These are phyloP conservation scores for Tinea pellionella DNA, from an alignment of 2,888 invertebrate species.

Conservation along the genomic window DNA sequence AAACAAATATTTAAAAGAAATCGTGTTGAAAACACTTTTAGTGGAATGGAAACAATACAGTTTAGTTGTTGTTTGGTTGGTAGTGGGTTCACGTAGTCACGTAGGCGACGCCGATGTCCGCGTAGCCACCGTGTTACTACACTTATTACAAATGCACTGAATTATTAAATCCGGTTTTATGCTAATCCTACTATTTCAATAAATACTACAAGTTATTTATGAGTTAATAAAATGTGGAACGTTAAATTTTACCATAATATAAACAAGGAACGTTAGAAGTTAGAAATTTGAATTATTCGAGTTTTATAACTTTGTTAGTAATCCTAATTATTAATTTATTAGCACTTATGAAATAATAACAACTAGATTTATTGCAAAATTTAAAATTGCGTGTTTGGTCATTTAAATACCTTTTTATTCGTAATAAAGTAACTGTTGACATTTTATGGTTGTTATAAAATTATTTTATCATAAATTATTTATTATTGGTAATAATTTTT, in stretches of 20 bases:
- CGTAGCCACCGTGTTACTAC: slow-evolving; percentile 52
- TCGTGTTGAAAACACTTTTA: background rate
- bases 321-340: background rate
- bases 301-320: background rate
- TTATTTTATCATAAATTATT: background rate
- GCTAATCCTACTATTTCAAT: slow-evolving; percentile 3
- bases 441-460: background rate
- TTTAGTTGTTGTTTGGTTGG: background rate
- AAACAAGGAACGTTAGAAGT: background rate
- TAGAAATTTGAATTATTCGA: background rate
- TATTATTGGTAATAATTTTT: too few species aligned
- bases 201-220: background rate
- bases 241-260: background rate
- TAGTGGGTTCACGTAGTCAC: slow-evolving; percentile 14
- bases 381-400: background rate
- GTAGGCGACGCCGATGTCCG: slow-evolving; percentile 45
- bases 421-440: background rate
- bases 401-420: background rate
- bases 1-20: background rate
- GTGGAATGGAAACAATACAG: background rate
- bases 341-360: background rate
- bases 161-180: slow-evolving; percentile 20
- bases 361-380: background rate
- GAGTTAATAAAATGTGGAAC: slow-evolving; percentile 6
- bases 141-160: slow-evolving; percentile 49